Base-by-base conservation (phyloP, 2,888 invertebrate genomes). In the Cabera pusaria region DNA sequence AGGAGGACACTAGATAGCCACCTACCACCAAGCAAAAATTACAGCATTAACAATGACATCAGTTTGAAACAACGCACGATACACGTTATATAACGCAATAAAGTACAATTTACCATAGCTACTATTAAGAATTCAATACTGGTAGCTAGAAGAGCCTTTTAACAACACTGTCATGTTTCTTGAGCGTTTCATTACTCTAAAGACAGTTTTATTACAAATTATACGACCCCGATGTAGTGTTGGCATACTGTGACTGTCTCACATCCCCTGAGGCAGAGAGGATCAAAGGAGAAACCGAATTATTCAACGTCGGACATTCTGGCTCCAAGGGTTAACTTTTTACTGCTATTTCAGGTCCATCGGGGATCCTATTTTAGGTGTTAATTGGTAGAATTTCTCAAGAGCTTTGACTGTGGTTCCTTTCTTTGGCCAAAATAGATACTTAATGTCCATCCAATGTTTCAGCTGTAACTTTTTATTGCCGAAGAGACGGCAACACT, bases 241-340 rank as follows among this genome's bases (percentile, higher is more conserved):
- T 32, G 39, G 34, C 44, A 26, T 28, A 39, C 39, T 39, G 33
- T 29, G 32, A 28, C 36, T 20, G 25, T 39, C 27, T 36, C 31
- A 25, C 22, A 43, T 53, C 60, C 59, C 62, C 48, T 37, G 45
- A 64, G 62, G 52, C 56, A 52, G 53, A 52, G 48, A 57, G 59
- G 68, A 62, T 68, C 68, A 69, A 67, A 68, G 59, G 57, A 55
- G 53, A 54, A 56, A 52, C 59, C 58, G 59, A 68, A 69, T 67
- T 64, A 64, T 65, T 63, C 54, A 62, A 56, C 62, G 52, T 52
- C 52, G 53, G 49, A 60, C 60, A 59, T 51, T 49, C 59, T 52
- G 52, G 59, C 58, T 54, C 55, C 54, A 51, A 38, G 44, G 58
- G 54, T 55, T 61, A 59, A 58, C 61, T 65, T 65, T 65, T 65